Conservation (phyloP, 2,888 invertebrate species). For the Drosophila rubida region DNA sequence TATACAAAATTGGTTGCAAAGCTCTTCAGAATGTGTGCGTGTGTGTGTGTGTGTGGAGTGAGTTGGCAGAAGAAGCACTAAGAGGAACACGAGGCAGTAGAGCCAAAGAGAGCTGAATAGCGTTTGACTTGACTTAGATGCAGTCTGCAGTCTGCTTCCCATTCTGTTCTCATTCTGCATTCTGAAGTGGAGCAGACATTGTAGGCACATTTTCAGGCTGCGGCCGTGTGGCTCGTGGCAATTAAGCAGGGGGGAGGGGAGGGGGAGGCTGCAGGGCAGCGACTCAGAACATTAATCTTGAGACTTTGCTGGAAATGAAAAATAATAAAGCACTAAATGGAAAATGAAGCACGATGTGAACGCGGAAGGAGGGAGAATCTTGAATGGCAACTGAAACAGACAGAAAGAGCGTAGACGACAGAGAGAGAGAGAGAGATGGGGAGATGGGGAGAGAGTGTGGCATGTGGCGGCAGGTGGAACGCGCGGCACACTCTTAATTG, state of each 20-base stretch:
- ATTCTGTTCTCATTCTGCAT: constrained; percentile 1
- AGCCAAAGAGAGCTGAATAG: constrained; percentile 2
- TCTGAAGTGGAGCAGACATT: constrained; percentile 47
- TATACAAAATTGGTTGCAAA: constrained; percentile 1
- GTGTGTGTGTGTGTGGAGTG: neutral
- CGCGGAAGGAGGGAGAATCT: constrained; percentile 2
- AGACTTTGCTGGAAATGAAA: constrained; percentile 67
- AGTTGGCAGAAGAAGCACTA: too few species aligned
- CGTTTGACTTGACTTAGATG: constrained; percentile 23
- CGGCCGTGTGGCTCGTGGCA: constrained; percentile 41
- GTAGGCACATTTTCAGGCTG: constrained; percentile 25
- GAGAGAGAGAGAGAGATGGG: neutral
- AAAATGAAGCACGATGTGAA: constrained; percentile 61
- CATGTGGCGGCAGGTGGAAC: neutral
- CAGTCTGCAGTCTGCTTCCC: neutral
- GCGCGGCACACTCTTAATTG: constrained; percentile 54
- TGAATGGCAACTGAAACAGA: neutral
- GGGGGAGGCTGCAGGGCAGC: constrained; percentile 31
- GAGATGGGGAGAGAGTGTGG: neutral
- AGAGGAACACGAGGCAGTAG: neutral
- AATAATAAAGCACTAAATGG: constrained; percentile 78
- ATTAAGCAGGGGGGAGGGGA: constrained; percentile 12
- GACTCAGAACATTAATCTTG: constrained; percentile 77
- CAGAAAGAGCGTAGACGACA: neutral
- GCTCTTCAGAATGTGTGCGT: constrained; percentile 9